Evolutionary conservation across 1,140 invertebrate species (phyloP).

Genomic region (Heterodera schachtii): DNA sequence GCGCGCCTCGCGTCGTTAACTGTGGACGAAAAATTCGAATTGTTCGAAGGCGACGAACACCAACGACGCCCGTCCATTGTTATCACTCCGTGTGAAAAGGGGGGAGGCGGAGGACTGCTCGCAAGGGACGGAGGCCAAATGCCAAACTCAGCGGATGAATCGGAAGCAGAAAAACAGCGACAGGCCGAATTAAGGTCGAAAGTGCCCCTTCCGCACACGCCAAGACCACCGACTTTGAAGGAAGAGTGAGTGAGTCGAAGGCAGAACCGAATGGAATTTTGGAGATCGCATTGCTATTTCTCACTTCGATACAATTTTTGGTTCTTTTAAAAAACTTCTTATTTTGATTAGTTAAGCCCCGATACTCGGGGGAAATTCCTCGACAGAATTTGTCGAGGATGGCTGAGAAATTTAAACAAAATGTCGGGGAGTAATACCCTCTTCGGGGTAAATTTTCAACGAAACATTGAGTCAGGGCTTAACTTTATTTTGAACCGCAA

Average conservation of each 20-base stretch:
- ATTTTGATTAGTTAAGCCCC: too few species aligned
- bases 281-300: neutral
- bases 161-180: neutral
- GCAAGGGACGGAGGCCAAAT: neutral
- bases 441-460: too few species aligned
- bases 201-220: constrained; percentile 30
- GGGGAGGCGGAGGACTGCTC: neutral
- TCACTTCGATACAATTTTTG: neutral
- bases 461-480: too few species aligned
- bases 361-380: too few species aligned
- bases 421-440: too few species aligned
- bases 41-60: constrained; percentile 56
- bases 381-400: too few species aligned
- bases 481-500: too few species aligned
- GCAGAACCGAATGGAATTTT: neutral
- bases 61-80: constrained; percentile 30
- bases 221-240: constrained; percentile 22
- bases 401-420: too few species aligned
- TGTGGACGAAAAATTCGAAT: constrained; percentile 55
- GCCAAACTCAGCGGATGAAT: neutral
- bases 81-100: constrained; percentile 12
- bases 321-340: too few species aligned
- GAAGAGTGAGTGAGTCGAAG: neutral
- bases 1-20: constrained; percentile 57
- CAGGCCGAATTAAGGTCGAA: constrained; percentile 2